Evolutionary conservation across 2,797 vertebrate genomes (phyloP).

Genomic region (Phyllotis vaccarum): DNA sequence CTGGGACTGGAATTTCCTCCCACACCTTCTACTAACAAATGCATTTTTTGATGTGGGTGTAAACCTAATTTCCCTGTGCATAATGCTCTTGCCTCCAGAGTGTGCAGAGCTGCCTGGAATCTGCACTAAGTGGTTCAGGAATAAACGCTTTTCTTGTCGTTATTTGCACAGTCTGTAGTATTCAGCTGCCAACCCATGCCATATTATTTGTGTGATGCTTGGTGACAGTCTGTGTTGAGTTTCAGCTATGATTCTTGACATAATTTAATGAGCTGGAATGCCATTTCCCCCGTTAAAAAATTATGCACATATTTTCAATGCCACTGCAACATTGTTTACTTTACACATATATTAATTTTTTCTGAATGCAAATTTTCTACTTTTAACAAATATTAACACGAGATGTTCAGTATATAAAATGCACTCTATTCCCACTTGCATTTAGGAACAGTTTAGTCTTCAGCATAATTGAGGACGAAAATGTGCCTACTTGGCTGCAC

Average conservation of each 20-base stretch:
- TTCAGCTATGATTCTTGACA: conserved; percentile 71
- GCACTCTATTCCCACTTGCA: conserved; percentile 26
- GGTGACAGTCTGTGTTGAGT: conserved; percentile 68
- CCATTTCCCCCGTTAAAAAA: conserved; percentile 72
- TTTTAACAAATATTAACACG: conserved; percentile 68
- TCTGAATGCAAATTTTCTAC: conserved; percentile 45
- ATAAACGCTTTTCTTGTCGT: conserved; percentile 78
- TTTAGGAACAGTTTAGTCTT: conserved; percentile 68
- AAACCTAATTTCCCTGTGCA: conserved; percentile 75
- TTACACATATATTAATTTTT: conserved; percentile 68
- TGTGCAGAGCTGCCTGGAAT: conserved; percentile 68
- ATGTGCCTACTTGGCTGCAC: conserved; percentile 66
- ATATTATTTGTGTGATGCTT: conserved; percentile 75
- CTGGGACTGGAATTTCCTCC: conserved; percentile 47
- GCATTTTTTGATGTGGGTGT: conserved; percentile 68
- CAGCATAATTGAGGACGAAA: conserved; percentile 70
- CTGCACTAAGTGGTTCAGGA: conserved; percentile 68
- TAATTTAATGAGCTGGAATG: conserved; percentile 81
- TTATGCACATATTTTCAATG: conserved; percentile 77
- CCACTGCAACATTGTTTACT: conserved; percentile 63
- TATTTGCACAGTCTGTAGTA: conserved; percentile 81
- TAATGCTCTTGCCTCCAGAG: conserved; percentile 63
- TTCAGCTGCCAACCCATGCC: conserved; percentile 79
- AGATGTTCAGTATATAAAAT: not conserved
- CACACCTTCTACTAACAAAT: conserved; percentile 68